A percentile compares a stretch with the other conserved stretches of the same genome.
These are phyloP conservation scores for Callipepla squamata DNA, from an alignment of 2,113 vertebrate species.

Conservation along the genomic window DNA sequence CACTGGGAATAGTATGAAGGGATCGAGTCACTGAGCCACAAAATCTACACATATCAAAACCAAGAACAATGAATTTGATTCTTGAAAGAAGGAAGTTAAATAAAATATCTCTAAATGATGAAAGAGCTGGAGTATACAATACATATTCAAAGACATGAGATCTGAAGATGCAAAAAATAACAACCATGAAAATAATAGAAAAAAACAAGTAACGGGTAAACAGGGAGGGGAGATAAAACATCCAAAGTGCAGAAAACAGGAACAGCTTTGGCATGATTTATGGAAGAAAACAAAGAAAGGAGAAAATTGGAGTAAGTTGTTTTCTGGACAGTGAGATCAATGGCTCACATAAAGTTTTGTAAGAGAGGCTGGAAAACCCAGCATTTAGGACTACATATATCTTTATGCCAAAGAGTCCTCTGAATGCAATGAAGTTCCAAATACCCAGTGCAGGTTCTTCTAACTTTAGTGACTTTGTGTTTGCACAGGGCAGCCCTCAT, in stretches of 20 bases:
- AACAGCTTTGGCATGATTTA: background rate
- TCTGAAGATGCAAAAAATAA: background rate
- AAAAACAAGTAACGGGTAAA: background rate
- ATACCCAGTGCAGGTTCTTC: background rate
- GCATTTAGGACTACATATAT: background rate
- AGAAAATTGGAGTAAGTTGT: background rate
- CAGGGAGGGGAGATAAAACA: background rate
- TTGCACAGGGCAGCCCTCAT: background rate
- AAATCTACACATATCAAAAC: background rate
- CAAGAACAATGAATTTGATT: background rate
- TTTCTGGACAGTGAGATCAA: background rate
- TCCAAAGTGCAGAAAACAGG: background rate
- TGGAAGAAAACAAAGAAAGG: background rate
- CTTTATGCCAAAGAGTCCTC: background rate
- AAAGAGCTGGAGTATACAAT: background rate
- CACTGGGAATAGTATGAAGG: background rate
- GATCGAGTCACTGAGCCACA: background rate
- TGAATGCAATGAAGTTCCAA: background rate
- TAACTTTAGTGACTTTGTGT: background rate
- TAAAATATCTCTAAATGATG: background rate
- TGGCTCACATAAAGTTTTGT: background rate
- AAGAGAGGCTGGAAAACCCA: background rate
- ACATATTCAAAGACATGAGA: background rate
- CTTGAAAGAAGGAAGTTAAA: conserved; percentile 9
- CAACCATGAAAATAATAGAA: background rate